Evolutionary conservation across 64 coral and sea anemone species (phyloP), one percentile per base, ranked within the genome.

Genomic region (Acropora yongei): DNA sequence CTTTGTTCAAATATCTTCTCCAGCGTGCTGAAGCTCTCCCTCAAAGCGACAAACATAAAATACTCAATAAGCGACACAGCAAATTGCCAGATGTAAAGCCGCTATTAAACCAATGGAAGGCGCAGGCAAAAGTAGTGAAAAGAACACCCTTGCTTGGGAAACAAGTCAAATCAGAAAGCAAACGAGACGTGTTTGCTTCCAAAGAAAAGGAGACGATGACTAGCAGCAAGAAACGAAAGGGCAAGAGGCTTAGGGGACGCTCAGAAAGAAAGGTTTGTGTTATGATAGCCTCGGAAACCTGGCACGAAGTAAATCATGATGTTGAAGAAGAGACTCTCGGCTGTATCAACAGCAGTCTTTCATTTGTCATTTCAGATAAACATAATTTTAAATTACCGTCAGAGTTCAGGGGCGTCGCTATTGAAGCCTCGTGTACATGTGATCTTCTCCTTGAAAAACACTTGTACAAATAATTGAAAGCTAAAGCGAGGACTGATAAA

Each of bases 1-100:
- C 95, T 5, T 43, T 93, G 4, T 97, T 94, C 73, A 75, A 90
- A 57, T 79, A 86, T 40, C 80, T 97, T 39, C 11, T 88, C 8
- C 83, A 94, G 48, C 86, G 90, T 7, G 92, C 92, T 47, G 48
- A 13, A 43, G 1, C 49, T 19, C 12, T 75, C 1, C 30, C 86
- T 17, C 17, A 60, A 18, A 66, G 77, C 11, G 65, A 19, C n/a
- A 72, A 46, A 49, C 9, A 9, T 7, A 85, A 71, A 49, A 13
- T 44, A 10, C 2, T 72, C 0, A 85, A 13, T 19, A 85, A 47
- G 18, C 49, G 44, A 11, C 17, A 46, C 10, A 14, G 6, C 1
- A 65, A 47, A 49, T 47, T 71, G 2, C 17, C 9, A 6, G 16
- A 10, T 5, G 44, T 30, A 30, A 72, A 45, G 68, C 82, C 82